phyloP scores from a whole-genome alignment of 1,140 invertebrate species.

The Brachionus paranguensis region DNA sequence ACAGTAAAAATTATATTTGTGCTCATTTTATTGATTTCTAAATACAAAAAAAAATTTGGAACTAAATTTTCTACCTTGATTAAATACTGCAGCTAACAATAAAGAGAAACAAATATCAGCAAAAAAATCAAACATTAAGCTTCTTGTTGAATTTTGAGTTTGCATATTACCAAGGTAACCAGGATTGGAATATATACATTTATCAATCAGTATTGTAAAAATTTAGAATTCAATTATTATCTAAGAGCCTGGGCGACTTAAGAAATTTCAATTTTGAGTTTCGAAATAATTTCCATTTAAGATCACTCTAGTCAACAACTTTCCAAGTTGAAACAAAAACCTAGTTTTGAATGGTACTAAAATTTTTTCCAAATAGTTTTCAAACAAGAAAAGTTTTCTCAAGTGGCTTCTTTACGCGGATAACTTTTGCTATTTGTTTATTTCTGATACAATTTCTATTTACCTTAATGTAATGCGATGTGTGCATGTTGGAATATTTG shows the following conservation, averaged over 20 bases:
- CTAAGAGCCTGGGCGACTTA: neutral
- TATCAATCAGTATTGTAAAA: neutral
- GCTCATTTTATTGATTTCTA: slow-evolving; percentile 3
- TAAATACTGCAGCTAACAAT: neutral
- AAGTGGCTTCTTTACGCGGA: neutral
- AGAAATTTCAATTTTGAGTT: neutral
- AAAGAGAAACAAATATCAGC: slow-evolving; percentile 25
- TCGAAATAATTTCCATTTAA: neutral
- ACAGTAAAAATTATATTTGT: slow-evolving; percentile 16
- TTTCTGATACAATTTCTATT: neutral
- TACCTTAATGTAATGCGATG: too few relatives aligned
- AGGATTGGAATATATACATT: neutral
- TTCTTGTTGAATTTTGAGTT: neutral
- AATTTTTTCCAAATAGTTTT: neutral
- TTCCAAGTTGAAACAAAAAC: neutral
- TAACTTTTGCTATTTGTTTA: neutral
- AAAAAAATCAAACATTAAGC: slow-evolving; percentile 15
- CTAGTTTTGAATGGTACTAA: neutral
- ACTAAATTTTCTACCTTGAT: neutral
- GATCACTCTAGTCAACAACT: neutral
- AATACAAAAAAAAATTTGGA: neutral
- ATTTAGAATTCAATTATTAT: neutral
- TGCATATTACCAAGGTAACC: neutral
- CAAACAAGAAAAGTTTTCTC: neutral
- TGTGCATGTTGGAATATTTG: neutral